These are phyloP conservation scores for Beroe forskalii DNA, from an alignment of 37 sponge, comb jelly and placozoan species.

Conservation along the genomic window DNA sequence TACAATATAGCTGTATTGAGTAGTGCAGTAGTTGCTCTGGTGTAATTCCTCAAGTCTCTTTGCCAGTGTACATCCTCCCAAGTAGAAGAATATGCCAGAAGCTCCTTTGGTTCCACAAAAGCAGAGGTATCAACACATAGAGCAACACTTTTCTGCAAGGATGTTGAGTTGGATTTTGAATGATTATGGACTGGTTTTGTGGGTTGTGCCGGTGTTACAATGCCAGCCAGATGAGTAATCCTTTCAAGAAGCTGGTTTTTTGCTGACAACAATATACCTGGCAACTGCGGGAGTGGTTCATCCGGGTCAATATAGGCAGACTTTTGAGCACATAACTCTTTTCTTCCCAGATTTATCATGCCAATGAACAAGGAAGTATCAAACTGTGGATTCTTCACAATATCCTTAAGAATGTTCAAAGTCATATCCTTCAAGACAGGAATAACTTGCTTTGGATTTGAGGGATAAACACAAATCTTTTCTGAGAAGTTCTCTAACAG, in stretches of 20 bases:
- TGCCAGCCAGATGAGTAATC: background rate
- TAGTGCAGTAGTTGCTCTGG: constrained; percentile 30
- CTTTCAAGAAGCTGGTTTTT: constrained; percentile 36
- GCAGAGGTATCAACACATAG: constrained; percentile 44
- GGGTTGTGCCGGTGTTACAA: background rate
- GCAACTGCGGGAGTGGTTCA: constrained; percentile 50
- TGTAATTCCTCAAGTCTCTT: constrained; percentile 4
- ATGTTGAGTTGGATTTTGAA: constrained; percentile 20
- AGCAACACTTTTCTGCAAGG: constrained; percentile 18
- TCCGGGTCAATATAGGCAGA: constrained; percentile 59
- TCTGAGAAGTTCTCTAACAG: background rate
- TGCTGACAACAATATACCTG: background rate
- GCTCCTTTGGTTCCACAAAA: background rate
- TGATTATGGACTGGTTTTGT: constrained; percentile 30
- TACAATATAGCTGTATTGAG: constrained; percentile 30
- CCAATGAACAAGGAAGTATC: constrained; percentile 19
- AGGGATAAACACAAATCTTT: constrained; percentile 8
- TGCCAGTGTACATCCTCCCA: constrained; percentile 42
- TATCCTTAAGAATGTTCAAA: background rate
- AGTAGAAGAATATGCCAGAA: background rate
- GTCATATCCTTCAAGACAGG: constrained; percentile 48
- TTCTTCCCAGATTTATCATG: constrained; percentile 35
- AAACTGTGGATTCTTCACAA: constrained; percentile 15
- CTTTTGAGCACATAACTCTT: constrained; percentile 48
- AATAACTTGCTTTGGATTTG: background rate